Conservation (phyloP, 2,888 invertebrate genomes). For the Acanthosoma haemorrhoidale region DNA sequence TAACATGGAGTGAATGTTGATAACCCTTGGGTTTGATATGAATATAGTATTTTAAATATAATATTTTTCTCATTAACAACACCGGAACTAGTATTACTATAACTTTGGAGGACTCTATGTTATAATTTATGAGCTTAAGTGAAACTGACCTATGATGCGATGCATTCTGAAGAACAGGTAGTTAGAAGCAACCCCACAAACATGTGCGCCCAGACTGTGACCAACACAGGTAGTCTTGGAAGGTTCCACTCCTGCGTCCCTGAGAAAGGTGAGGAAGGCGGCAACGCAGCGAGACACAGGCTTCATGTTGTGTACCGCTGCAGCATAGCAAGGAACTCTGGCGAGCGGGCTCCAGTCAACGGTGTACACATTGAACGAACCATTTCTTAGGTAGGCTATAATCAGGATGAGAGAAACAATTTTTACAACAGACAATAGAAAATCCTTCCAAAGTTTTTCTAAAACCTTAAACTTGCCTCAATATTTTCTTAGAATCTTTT, state of each 20-base stretch:
- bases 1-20: too few relatives aligned
- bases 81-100: too few relatives aligned
- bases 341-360: conserved; percentile 71
- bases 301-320: conserved; percentile 68
- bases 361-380: conserved; percentile 70
- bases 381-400: conserved; percentile 69
- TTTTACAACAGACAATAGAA: too few relatives aligned
- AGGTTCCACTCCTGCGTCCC: conserved; percentile 58
- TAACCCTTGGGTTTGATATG: too few relatives aligned
- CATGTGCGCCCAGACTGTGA: conserved; percentile 65
- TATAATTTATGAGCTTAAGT: too few relatives aligned
- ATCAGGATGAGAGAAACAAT: too few relatives aligned
- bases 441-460: too few relatives aligned
- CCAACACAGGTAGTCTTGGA: conserved; percentile 68
- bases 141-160: conserved; percentile 59
- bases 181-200: conserved; percentile 69
- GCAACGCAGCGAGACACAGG: conserved; percentile 67
- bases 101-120: too few relatives aligned
- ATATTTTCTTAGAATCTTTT: too few relatives aligned
- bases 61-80: too few relatives aligned
- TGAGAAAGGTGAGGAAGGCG: conserved; percentile 56
- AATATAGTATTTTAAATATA: too few relatives aligned
- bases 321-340: conserved; percentile 63
- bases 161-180: conserved; percentile 66
- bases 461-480: too few relatives aligned